phyloP scores from a whole-genome alignment of 2,113 vertebrate species.

The Leptobrachium ailaonicum region DNA sequence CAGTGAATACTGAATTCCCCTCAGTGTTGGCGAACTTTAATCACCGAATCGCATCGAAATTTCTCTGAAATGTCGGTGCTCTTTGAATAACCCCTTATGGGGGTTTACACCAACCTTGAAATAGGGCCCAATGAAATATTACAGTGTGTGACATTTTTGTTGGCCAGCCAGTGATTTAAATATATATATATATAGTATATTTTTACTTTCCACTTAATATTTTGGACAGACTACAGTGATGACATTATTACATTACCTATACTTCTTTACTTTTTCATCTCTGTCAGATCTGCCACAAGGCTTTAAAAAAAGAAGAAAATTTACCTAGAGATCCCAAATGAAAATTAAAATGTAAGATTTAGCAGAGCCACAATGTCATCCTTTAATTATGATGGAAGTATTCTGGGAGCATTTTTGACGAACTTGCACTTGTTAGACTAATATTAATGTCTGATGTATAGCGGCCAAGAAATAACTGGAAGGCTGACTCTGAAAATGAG shows the following conservation, averaged over 20 bases:
- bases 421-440: conserved; percentile 45
- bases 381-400: conserved; percentile 38
- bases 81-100: no score
- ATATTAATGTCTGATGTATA: conserved; percentile 54
- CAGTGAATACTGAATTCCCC: no score
- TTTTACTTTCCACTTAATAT: no score
- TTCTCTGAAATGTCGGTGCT: no score
- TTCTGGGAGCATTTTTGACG: conserved; percentile 36
- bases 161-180: no score
- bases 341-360: conserved; percentile 6
- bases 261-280: background rate
- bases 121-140: no score
- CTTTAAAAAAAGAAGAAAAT: background rate
- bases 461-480: conserved; percentile 48
- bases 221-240: background rate
- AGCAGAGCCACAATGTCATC: conserved; percentile 27
- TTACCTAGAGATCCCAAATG: conserved; percentile 25
- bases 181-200: no score
- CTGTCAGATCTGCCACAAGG: conserved; percentile 3
- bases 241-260: background rate
- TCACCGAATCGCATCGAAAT: no score
- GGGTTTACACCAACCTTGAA: no score
- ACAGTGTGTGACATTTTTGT: no score
- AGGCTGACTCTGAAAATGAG: conserved; percentile 50
- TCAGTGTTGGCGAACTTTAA: no score